Conservation (phyloP, 2,797 vertebrate genomes). For the Clarias pachynema region DNA sequence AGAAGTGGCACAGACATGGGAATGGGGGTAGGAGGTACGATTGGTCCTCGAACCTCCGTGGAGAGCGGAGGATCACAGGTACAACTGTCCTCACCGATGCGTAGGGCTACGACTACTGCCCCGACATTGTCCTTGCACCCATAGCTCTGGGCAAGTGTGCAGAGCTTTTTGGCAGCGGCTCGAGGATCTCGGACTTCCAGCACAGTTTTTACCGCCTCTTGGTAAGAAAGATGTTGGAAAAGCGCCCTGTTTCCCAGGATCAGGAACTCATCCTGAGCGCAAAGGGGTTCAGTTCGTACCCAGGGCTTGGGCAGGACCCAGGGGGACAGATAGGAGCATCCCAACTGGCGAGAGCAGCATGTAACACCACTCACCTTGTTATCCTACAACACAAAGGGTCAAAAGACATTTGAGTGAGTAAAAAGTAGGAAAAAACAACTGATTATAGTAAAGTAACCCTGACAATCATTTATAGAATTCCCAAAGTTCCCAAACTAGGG, state of each 20-base stretch:
- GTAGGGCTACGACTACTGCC: conserved; percentile 86
- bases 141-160: conserved; percentile 94
- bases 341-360: conserved; percentile 93
- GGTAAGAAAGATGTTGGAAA: conserved; percentile 87
- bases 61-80: conserved; percentile 84
- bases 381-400: conserved; percentile 77
- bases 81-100: conserved; percentile 85
- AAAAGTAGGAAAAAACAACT: not conserved
- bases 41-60: conserved; percentile 70
- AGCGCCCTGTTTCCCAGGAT: conserved; percentile 92
- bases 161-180: conserved; percentile 93
- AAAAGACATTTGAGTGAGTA: conserved; percentile 14
- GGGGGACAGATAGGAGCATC: conserved; percentile 92
- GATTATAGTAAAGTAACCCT: not conserved
- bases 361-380: conserved; percentile 98
- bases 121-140: conserved; percentile 94
- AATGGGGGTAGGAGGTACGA: conserved; percentile 58
- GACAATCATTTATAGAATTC: not conserved
- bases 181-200: conserved; percentile 84
- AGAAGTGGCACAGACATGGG: conserved; percentile 66
- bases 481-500: not conserved
- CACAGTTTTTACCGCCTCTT: conserved; percentile 86
- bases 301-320: conserved; percentile 94
- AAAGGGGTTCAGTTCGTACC: conserved; percentile 85
- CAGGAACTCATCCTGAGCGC: conserved; percentile 89